Base-by-base conservation (phyloP, 23 tunicate genomes). In the Aplidium turbinatum region DNA sequence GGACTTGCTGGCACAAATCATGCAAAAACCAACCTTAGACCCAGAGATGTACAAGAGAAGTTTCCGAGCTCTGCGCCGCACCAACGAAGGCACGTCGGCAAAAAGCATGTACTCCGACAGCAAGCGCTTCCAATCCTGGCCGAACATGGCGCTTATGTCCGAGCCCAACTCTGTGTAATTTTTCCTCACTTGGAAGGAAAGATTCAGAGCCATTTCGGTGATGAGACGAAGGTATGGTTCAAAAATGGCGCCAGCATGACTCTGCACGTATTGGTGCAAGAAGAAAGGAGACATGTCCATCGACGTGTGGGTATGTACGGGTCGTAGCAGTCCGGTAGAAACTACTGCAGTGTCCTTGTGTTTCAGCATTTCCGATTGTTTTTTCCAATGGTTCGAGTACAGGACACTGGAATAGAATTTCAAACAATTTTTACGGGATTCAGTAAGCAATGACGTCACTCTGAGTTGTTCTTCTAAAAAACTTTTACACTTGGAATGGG, bases 61-160 rank as follows among this genome's bases (percentile, higher is more conserved):
- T 35, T 89, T 89, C 47, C 96, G 30, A 1, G 82, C 89, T 64
- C 89, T 52, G n/a, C 80, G 58, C 45, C 77, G 72, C 21, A 82
- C 74, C 21, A 82, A 67, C 33, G 76, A 66, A 11, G 96, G 96
- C 19, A 83, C 72, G 34, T 72, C 77, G 38, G 96, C 73, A 38
- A 79, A 82, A 4, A 89, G 69, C 96, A 89, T 89, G 81, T 76
- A 82, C 16, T 89, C 89, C 5, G 89, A 77, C 52, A 89, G 56
- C 2, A 89, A 61, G 54, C 63, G 73, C 18, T 68, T 35, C 84
- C 87, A 82, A 24, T 63, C 64, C 3, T 33, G 56, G 3, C 83
- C 79, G 47, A 77, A 70, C 47, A 38, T n/a, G 0, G 83, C 18
- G 63, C 35, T 9, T 2, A 72, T 35, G 21, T 81, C 79, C 1